Evolutionary conservation across 2,888 invertebrate species (phyloP).

Genomic region (Rambutsinella grinnellia): DNA sequence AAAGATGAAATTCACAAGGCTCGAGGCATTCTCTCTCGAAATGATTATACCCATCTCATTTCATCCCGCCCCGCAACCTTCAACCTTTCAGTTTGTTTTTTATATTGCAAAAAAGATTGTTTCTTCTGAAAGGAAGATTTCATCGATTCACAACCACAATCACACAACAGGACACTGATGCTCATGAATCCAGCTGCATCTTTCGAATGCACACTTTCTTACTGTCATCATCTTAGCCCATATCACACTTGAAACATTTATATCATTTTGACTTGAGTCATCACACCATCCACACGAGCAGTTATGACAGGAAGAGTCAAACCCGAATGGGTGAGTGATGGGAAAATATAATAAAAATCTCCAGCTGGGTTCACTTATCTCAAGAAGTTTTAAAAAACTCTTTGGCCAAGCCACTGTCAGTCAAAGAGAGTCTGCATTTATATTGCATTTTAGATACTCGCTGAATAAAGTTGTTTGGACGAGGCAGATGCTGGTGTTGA

Average conservation of each 20-base stretch:
- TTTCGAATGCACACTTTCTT: background rate
- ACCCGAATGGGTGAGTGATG: conserved; percentile 45
- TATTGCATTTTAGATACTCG: conserved; percentile 17
- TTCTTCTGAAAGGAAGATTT: conserved; percentile 20
- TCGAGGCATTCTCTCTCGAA: too few relatives aligned
- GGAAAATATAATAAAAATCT: conserved; percentile 32
- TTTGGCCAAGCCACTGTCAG: conserved; percentile 24
- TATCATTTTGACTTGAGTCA: too few relatives aligned
- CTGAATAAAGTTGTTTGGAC: background rate
- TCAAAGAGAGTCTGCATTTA: conserved; percentile 27
- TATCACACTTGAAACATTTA: too few relatives aligned
- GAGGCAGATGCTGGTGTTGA: conserved; percentile 7
- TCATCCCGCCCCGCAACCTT: too few relatives aligned
- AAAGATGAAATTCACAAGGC: too few relatives aligned
- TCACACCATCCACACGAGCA: conserved; percentile 20
- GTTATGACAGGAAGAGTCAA: conserved; percentile 49
- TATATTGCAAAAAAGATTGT: background rate
- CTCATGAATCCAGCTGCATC: conserved; percentile 19
- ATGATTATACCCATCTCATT: too few relatives aligned
- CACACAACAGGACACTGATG: conserved; percentile 8
- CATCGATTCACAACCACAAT: conserved; percentile 36
- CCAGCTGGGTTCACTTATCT: conserved; percentile 39
- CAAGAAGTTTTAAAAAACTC: conserved; percentile 6
- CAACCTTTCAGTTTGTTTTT: too few relatives aligned
- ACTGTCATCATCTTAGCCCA: too few relatives aligned